Base-by-base conservation (phyloP, 1,140 invertebrate genomes). In the Parasteatoda tepidariorum region DNA sequence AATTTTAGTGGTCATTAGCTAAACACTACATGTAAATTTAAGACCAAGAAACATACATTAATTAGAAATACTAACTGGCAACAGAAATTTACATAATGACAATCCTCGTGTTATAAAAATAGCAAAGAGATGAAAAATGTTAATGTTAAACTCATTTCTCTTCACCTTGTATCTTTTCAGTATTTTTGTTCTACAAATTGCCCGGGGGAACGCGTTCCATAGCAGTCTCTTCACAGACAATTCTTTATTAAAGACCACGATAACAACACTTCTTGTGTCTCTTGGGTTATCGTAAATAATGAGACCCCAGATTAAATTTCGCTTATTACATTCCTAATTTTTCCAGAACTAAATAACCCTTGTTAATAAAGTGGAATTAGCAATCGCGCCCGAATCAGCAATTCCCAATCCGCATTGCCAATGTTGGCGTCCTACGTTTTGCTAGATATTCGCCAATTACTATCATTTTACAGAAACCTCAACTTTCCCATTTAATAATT, bases 401-500 rank as follows among this genome's bases (percentile, higher is more conserved):
- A 48, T 48, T 48, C 38, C 38, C 38, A 48, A 13, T 13, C 38
- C 38, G 9, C 38, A 18, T 13, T 48, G 9, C 38, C 38, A 48
- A 48, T 48, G 18, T 48, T 48, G 18, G 18, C 64, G 41, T 33
- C 24, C 33, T 24, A n/a, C 18, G 18, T 33, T 41, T 67, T 41
- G 9, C 1, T 30, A 7, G 31, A 5, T 22, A 24, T 18, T 30
- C 24, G 24, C 67, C 57, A 74, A 62, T 74, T 74, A 26, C 71
- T 62, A 75, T 41, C 71, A 62, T 62, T 73, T 62, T 57, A 31
- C 31, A 31, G 26, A 24, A 73, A 57, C 57, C 71, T 59, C 55
- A 62, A 75, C 57, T 73, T 75, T 75, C 57, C 55, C 71, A 62
- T 75, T 75, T 75, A 75, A 75, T 75, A 75, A 75, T 75, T 75